A percentile compares a stretch with the other conserved stretches of the same genome.
Evolutionary conservation across 2,797 vertebrate species (phyloP).

Genomic region (Eulemur coronatus): DNA sequence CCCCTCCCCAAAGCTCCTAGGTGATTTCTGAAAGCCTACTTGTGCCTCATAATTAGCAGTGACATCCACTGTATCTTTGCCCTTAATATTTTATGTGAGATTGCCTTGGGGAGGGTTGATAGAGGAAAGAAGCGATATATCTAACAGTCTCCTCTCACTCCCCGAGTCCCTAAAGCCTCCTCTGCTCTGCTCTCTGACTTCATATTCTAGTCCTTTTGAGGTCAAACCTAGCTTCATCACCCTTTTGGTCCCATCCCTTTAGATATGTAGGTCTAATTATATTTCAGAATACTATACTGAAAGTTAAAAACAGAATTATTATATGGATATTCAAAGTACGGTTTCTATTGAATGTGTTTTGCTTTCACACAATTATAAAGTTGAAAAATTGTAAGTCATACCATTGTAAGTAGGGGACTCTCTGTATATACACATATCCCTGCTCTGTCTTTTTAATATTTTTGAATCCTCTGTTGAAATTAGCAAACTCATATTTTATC

Average conservation of each 20-base stretch:
- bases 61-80: background rate
- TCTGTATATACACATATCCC: no score
- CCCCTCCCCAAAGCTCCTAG: background rate
- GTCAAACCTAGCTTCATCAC: background rate
- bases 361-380: no score
- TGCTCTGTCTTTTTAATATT: background rate
- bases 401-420: no score
- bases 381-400: no score
- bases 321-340: no score
- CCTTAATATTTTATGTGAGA: background rate
- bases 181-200: background rate
- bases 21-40: background rate
- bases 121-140: accelerated
- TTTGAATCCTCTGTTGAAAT: background rate
- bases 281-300: no score
- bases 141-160: background rate
- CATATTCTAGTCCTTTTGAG: background rate
- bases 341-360: no score
- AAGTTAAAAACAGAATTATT: no score
- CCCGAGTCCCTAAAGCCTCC: background rate
- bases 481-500: background rate
- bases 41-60: background rate
- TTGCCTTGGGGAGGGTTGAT: background rate
- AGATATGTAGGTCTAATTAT: background rate
- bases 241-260: background rate